Evolutionary conservation across 1,140 invertebrate genomes (phyloP).

Genomic region (Palaemon carinicauda): DNA sequence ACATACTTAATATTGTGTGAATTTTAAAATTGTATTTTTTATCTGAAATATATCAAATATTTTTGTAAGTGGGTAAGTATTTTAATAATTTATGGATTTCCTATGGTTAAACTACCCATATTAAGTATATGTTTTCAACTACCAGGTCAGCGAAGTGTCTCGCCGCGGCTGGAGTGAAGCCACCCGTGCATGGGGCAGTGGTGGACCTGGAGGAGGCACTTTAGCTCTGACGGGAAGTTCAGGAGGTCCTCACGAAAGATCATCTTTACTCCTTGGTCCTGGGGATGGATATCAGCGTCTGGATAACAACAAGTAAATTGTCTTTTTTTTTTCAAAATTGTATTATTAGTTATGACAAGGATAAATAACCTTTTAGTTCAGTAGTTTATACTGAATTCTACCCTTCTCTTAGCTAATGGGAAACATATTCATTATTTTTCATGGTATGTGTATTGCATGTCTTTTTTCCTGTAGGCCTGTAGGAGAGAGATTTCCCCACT

Average conservation of each 20-base stretch:
- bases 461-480: too few relatives aligned
- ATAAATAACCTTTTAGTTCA: too few relatives aligned
- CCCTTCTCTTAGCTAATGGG: too few relatives aligned
- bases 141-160: conserved; percentile 45
- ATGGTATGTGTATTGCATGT: too few relatives aligned
- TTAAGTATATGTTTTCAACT: neutral
- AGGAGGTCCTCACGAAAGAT: conserved; percentile 43
- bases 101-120: neutral
- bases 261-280: conserved; percentile 34
- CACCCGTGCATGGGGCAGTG: conserved; percentile 29
- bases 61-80: neutral
- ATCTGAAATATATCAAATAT: too few relatives aligned
- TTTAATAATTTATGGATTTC: neutral
- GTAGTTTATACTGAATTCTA: too few relatives aligned
- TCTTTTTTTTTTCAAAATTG: too few relatives aligned
- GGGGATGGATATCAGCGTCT: conserved; percentile 48
- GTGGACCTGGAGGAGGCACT: conserved; percentile 31
- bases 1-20: too few relatives aligned
- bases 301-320: conserved; percentile 38
- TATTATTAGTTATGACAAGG: too few relatives aligned
- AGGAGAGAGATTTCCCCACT: too few relatives aligned
- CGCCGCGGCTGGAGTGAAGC: conserved; percentile 44
- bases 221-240: conserved; percentile 25
- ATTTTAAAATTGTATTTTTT: too few relatives aligned
- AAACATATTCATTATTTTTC: too few relatives aligned